A percentile compares a stretch with the other conserved stretches of the same genome.
phyloP scores from a whole-genome alignment of 2,797 vertebrate species.

The Hydrocynus forskahlii region DNA sequence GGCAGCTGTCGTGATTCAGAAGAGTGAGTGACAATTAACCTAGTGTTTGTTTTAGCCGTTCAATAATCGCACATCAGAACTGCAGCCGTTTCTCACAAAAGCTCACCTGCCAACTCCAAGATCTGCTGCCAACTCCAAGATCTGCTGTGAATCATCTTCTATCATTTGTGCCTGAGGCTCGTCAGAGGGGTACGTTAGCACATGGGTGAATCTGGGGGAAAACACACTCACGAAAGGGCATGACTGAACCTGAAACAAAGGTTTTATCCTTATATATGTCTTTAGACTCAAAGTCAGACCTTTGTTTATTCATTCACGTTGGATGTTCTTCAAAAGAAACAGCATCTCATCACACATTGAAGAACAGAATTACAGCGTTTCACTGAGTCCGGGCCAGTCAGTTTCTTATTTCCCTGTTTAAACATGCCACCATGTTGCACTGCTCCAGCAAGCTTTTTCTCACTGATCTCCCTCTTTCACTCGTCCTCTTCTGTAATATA shows the following conservation, averaged over 20 bases:
- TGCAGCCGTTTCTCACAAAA: background rate
- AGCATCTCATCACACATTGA: background rate
- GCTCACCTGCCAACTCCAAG: background rate
- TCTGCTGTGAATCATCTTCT: background rate
- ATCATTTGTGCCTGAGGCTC: background rate
- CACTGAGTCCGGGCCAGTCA: background rate
- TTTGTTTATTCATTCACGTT: background rate
- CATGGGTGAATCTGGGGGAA: background rate
- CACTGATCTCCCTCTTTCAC: background rate
- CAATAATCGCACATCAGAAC: background rate
- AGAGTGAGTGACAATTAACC: slow-evolving; percentile 61
- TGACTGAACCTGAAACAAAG: slow-evolving; percentile 29
- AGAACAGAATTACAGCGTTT: background rate
- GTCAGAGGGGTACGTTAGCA: background rate
- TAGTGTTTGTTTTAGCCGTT: background rate
- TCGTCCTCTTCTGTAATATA: background rate
- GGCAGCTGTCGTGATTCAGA: slow-evolving; percentile 75
- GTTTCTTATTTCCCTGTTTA: background rate
- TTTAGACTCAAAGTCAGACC: background rate
- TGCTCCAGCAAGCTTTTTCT: background rate
- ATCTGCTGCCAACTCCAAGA: background rate
- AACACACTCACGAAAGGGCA: slow-evolving; percentile 20
- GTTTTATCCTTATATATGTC: background rate
- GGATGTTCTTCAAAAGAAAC: slow-evolving; percentile 8
- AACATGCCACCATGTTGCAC: background rate